Percentiles rank a stretch among this genome's conserved stretches.
These are phyloP conservation scores for Deilephila porcellus DNA, from an alignment of 2,888 invertebrate species.

Conservation along the genomic window DNA sequence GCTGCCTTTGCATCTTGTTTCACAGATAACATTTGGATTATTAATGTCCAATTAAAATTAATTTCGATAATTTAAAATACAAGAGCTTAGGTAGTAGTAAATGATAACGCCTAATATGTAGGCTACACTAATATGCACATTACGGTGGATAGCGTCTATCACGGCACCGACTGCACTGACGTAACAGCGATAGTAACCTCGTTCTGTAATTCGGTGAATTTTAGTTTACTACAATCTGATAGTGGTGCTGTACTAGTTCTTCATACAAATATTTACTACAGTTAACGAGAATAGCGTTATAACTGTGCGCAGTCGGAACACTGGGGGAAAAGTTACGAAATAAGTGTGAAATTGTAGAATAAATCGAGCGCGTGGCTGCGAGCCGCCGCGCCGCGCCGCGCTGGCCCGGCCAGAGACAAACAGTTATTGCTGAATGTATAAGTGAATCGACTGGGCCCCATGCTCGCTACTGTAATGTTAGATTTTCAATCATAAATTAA, in stretches of 20 bases:
- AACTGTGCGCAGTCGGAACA: slow-evolving; percentile 26
- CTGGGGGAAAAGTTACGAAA: slow-evolving; percentile 24
- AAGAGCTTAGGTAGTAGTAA: neutral
- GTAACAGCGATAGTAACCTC: slow-evolving; percentile 33
- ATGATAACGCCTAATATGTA: neutral
- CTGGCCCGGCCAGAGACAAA: neutral
- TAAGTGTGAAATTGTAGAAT: slow-evolving; percentile 17
- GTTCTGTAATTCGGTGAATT: slow-evolving; percentile 31
- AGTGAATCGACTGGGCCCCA: slow-evolving; percentile 2
- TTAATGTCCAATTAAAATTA: neutral
- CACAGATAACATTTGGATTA: neutral
- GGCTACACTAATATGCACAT: neutral
- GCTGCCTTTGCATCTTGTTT: slow-evolving; percentile 55
- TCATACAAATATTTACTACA: slow-evolving; percentile 33
- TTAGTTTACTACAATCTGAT: slow-evolving; percentile 32
- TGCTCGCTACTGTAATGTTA: neutral
- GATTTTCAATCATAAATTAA: neutral
- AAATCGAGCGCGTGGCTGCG: slow-evolving; percentile 1
- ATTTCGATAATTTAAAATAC: neutral
- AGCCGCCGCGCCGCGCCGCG: neutral
- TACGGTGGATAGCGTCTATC: slow-evolving; percentile 10
- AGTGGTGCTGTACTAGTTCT: slow-evolving; percentile 31
- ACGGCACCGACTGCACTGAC: slow-evolving; percentile 26
- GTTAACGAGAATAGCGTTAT: slow-evolving; percentile 30
- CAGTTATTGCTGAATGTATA: slow-evolving; percentile 1